Evolutionary conservation across 2,797 vertebrate genomes (phyloP).

Genomic region (Gadopsis bispinosus): DNA sequence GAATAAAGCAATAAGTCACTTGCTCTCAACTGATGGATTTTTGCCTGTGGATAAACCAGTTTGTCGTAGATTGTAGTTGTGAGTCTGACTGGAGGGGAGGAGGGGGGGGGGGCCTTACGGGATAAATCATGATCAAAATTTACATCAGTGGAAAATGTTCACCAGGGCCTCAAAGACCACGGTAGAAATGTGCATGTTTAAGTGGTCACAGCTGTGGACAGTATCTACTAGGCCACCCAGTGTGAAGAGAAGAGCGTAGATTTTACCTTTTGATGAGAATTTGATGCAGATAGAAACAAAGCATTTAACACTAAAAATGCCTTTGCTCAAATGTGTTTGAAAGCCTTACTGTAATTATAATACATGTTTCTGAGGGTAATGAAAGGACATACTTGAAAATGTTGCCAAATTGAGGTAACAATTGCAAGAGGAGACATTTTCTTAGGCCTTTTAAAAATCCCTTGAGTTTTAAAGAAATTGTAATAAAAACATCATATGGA

Average conservation of each 20-base stretch:
- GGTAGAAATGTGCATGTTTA: constrained; percentile 16
- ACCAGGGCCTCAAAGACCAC: constrained; percentile 16
- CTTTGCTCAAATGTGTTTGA: constrained; percentile 49
- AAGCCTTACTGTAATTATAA: constrained; percentile 61
- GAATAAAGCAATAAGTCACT: constrained; percentile 57
- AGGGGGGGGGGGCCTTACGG: constrained; percentile 9
- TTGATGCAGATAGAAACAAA: constrained; percentile 15
- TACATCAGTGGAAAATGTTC: constrained; percentile 25
- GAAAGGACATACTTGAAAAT: constrained; percentile 32
- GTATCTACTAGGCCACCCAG: not conserved
- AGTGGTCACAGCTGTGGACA: not conserved
- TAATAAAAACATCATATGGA: constrained; percentile 8
- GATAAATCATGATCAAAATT: constrained; percentile 19
- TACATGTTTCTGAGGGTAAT: constrained; percentile 11
- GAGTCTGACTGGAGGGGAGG: not conserved
- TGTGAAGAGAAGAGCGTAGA: not conserved
- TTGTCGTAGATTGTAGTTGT: constrained; percentile 23
- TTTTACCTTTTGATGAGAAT: constrained; percentile 16
- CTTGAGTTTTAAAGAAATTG: constrained; percentile 39
- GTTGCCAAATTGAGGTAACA: constrained; percentile 61
- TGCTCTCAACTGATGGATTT: constrained; percentile 23
- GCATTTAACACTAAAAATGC: constrained; percentile 53
- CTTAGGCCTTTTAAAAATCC: constrained; percentile 47
- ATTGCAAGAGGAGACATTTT: constrained; percentile 26
- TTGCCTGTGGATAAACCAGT: constrained; percentile 40